Base-by-base conservation (phyloP, 2,797 vertebrate genomes). In the Rhinoraja longicauda region DNA sequence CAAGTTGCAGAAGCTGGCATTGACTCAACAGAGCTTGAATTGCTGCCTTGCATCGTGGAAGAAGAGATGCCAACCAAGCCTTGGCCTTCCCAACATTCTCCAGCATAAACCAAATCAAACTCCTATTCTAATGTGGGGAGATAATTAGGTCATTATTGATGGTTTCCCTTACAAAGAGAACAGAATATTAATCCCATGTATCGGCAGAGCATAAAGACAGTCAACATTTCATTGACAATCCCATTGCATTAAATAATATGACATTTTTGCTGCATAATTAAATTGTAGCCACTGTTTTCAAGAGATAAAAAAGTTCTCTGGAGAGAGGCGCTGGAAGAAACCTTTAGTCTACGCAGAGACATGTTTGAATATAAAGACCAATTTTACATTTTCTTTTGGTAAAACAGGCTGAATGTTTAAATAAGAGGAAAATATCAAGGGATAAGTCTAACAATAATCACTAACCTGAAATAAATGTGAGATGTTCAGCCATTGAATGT, bases 1-100 rank as follows among this genome's bases (percentile, higher is more conserved):
- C 94, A 93, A 81, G 91, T 53, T 95, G 95, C 93, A 82, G 95
- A 94, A 94, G 92, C 95, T 96, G 95, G 95, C 95, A 95, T 82
- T 84, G 93, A 88, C 94, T 95, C 95, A 95, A 95, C 94, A 95
- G 94, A 96, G 19, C 64, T 88, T 67, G 84, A 88, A 88, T 36
- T 64, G 32, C 62, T 62, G 57, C 57, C 13, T 32, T 13, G n/a
- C 5, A 86, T 32, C 29, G 19, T 64, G 62, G n/a, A 26, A 88
- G 84, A 39, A 67, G 59, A 19, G n/a, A 21, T 67, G 62, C 84
- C 84, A 96, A 95, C 94, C 95, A 93, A 95, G 93, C 94, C 94
- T 95, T 94, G 95, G 95, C 95, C 92, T 5, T 9, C 95, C 95
- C 94, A 81, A 77, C 79, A 94, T 94, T 86, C 82, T 32, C 57